These are phyloP conservation scores for Campopleginae sp. DNA, from an alignment of 2,888 invertebrate genomes.

Conservation along the genomic window DNA sequence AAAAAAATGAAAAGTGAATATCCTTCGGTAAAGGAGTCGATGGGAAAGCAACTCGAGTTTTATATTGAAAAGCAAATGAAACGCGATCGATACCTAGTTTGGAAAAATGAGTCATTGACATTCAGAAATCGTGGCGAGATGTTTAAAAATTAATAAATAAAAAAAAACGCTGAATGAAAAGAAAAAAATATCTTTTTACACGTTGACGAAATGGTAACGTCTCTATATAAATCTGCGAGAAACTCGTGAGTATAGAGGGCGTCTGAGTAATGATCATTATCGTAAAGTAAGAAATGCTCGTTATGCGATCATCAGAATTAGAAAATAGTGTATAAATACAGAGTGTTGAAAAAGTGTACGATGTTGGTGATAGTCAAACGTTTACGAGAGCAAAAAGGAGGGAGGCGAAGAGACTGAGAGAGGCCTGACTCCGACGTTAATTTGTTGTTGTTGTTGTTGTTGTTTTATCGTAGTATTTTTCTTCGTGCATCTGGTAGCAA, in stretches of 20 bases:
- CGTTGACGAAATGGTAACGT: neutral
- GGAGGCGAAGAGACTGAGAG: neutral
- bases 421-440: neutral
- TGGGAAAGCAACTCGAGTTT: neutral
- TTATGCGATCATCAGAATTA: neutral
- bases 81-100: neutral
- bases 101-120: too few relatives aligned
- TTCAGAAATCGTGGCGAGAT: too few relatives aligned
- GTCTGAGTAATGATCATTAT: neutral
- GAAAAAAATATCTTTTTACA: neutral
- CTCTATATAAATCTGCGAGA: neutral
- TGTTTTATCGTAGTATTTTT: slow-evolving; percentile 32
- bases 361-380: slow-evolving; percentile 10
- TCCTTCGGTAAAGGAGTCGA: neutral
- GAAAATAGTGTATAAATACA: neutral
- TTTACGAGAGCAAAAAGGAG: slow-evolving; percentile 22
- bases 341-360: slow-evolving; percentile 24
- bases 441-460: neutral
- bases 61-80: neutral
- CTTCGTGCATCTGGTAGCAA: slow-evolving; percentile 29
- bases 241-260: neutral
- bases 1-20: neutral
- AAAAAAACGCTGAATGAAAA: neutral
- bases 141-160: neutral
- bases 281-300: neutral